Conservation (phyloP, 2,888 invertebrate species). For the Boloria selene region DNA sequence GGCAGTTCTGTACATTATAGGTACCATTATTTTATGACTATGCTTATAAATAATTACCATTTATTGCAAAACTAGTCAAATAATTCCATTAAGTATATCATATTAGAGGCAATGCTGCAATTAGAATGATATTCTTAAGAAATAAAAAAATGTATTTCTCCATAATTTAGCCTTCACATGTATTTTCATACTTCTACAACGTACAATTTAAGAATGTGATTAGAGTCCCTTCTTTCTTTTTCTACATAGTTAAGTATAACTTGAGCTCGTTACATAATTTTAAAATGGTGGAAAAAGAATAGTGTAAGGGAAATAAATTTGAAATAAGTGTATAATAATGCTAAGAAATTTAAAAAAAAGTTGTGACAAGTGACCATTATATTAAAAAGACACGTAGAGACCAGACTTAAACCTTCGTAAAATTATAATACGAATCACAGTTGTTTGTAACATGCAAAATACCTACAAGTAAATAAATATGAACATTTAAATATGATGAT, state of each 20-base stretch:
- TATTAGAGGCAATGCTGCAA: constrained; percentile 10
- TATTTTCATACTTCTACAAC: constrained; percentile 18
- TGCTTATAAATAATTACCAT: constrained; percentile 32
- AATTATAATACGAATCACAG: background rate
- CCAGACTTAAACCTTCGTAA: constrained; percentile 2
- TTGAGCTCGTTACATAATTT: constrained; percentile 8
- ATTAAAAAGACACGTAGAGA: constrained; percentile 9
- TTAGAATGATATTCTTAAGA: constrained; percentile 5
- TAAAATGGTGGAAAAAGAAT: background rate
- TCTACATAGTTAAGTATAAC: constrained; percentile 3
- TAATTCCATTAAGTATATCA: constrained; percentile 1
- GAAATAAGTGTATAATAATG: constrained; percentile 9
- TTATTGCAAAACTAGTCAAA: constrained; percentile 36
- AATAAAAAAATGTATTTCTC: constrained; percentile 3
- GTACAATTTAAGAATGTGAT: constrained; percentile 13
- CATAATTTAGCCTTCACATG: constrained; percentile 9
- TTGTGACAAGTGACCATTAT: constrained; percentile 25
- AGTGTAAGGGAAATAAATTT: background rate
- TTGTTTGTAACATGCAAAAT: background rate
- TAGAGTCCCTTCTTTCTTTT: background rate
- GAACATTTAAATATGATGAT: no score
- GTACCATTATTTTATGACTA: constrained; percentile 22
- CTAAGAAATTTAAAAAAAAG: constrained; percentile 13
- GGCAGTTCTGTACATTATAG: constrained; percentile 43
- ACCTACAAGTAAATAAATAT: background rate